phyloP scores from a whole-genome alignment of 2,113 vertebrate genomes.

The Dipodomys stephensi region DNA sequence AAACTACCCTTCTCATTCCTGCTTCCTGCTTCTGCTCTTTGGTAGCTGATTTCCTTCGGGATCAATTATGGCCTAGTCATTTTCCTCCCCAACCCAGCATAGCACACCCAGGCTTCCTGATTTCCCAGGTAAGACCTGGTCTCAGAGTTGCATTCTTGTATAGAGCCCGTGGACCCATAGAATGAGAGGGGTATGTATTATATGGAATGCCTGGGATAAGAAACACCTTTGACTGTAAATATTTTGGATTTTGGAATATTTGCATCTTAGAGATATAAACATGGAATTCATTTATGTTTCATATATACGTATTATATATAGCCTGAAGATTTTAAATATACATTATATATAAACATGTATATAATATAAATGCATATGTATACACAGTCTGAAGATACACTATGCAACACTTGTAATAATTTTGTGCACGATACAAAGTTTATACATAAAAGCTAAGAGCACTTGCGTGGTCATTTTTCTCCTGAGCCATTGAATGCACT shows the following conservation, averaged over 20 bases:
- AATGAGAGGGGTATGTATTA: neutral
- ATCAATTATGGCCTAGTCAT: neutral
- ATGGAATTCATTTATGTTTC: neutral
- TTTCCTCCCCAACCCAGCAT: neutral
- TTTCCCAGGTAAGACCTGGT: accelerated
- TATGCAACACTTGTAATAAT: neutral
- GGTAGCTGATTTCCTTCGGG: neutral
- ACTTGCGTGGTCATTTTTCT: neutral
- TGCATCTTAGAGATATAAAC: neutral
- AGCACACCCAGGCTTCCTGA: neutral
- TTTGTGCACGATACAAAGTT: neutral
- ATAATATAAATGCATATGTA: no score
- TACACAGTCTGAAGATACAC: neutral
- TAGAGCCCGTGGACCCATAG: no score
- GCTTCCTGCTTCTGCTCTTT: neutral
- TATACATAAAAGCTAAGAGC: neutral
- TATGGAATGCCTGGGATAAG: neutral
- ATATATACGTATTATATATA: no score
- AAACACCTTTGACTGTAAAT: neutral
- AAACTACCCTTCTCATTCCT: neutral
- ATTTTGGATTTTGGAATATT: neutral
- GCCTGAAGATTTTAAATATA: no score
- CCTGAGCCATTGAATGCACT: no score
- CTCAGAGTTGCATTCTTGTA: neutral
- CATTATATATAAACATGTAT: no score